Evolutionary conservation across 1,140 invertebrate species (phyloP).

Genomic region (Aleiodes sp.): DNA sequence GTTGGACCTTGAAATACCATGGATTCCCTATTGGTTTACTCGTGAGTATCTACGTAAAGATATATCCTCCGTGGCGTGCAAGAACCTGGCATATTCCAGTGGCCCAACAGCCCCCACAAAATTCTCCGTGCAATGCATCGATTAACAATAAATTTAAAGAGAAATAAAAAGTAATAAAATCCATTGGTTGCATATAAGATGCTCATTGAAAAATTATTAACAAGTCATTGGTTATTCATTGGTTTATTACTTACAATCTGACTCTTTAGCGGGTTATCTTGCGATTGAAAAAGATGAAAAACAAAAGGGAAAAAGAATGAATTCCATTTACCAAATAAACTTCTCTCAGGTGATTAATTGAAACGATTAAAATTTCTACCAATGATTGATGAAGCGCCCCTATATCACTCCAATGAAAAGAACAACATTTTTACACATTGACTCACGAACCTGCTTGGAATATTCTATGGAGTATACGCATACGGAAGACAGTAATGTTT

Average conservation of each 20-base stretch:
- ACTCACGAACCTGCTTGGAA: constrained; percentile 12
- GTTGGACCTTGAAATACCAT: constrained; percentile 12
- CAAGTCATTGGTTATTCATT: constrained; percentile 25
- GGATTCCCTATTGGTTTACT: not conserved
- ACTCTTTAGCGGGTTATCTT: not conserved
- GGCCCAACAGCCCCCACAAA: not conserved
- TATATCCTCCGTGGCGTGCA: constrained; percentile 2
- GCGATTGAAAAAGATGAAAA: too few species aligned
- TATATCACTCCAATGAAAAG: constrained; percentile 17
- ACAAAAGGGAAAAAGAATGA: not conserved
- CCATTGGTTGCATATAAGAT: too few species aligned
- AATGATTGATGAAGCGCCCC: constrained; percentile 27
- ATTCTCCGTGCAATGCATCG: not conserved
- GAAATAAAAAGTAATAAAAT: not conserved
- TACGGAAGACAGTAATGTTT: not conserved
- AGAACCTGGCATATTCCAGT: constrained; percentile 2
- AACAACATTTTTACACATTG: constrained; percentile 3
- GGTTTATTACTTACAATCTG: constrained; percentile 23
- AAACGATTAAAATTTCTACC: constrained; percentile 25
- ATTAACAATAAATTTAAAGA: too few species aligned
- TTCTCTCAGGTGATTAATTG: constrained; percentile 23
- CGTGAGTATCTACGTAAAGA: not conserved
- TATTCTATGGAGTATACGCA: constrained; percentile 1
- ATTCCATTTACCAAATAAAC: not conserved
- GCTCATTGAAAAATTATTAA: not conserved